Evolutionary conservation across 2,113 vertebrate genomes (phyloP).

Genomic region (Lepisosteus osseus): DNA sequence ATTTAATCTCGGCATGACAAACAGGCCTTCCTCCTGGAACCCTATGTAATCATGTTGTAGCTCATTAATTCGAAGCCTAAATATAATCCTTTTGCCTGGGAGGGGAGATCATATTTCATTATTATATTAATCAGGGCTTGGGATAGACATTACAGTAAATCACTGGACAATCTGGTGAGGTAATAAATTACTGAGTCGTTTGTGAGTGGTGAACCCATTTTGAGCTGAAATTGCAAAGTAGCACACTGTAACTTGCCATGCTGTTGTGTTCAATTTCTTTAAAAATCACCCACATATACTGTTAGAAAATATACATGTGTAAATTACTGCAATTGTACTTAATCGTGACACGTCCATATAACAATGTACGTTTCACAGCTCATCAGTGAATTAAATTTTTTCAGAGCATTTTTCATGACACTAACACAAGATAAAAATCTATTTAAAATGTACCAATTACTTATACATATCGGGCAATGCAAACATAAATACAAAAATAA

Average conservation of each 20-base stretch:
- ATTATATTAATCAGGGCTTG: conserved; percentile 32
- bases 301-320: too few relatives aligned
- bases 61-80: conserved; percentile 32
- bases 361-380: too few relatives aligned
- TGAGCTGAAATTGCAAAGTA: not conserved
- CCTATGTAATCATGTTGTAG: conserved; percentile 25
- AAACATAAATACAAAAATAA: too few relatives aligned
- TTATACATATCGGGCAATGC: too few relatives aligned
- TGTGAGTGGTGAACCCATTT: conserved; percentile 14
- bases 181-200: conserved; percentile 6
- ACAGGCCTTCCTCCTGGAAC: conserved; percentile 15
- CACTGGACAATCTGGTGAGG: conserved; percentile 1
- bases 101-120: conserved; percentile 35
- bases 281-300: not conserved
- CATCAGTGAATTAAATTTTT: too few relatives aligned
- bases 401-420: too few relatives aligned
- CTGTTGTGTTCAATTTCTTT: not conserved
- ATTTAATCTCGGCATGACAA: conserved; percentile 34
- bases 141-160: conserved; percentile 23
- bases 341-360: too few relatives aligned
- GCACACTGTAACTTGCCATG: not conserved
- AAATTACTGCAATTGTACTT: too few relatives aligned
- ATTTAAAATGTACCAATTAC: too few relatives aligned
- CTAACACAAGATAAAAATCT: too few relatives aligned
- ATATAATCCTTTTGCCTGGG: conserved; percentile 17